A percentile compares a stretch with the other conserved stretches of the same genome.
Conservation (phyloP, 2,797 vertebrate species). For the Sebastes hopkinsi region DNA sequence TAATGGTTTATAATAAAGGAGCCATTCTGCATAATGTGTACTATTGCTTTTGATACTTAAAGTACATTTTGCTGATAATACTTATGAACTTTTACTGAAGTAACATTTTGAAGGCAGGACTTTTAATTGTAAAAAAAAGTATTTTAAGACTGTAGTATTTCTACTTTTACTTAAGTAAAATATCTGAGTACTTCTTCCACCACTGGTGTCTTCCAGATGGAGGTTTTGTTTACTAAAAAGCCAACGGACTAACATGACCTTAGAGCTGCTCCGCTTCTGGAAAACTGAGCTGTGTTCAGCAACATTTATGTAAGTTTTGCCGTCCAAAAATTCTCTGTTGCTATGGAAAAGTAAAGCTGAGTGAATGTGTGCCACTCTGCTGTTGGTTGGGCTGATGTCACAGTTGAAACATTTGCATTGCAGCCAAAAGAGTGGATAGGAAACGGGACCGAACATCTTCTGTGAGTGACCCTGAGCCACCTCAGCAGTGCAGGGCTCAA, state of each 20-base stretch:
- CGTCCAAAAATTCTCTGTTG: constrained; percentile 5
- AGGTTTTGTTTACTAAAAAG: neutral
- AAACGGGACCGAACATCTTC: constrained; percentile 39
- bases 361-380: neutral
- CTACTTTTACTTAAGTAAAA: no score
- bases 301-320: neutral
- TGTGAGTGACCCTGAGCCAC: constrained; percentile 13
- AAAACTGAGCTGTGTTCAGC: constrained; percentile 26
- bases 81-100: no score
- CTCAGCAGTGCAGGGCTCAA: neutral
- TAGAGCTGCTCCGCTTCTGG: neutral
- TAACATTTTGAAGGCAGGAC: no score
- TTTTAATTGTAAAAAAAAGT: no score
- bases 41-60: no score
- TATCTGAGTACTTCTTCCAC: no score
- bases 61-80: no score
- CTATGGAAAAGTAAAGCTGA: constrained; percentile 20
- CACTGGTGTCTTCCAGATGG: no score
- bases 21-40: no score
- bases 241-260: constrained; percentile 6
- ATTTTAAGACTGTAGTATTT: no score
- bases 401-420: neutral
- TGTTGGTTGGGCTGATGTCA: constrained; percentile 17
- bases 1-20: no score
- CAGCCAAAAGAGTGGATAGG: constrained; percentile 22